Base-by-base conservation (phyloP, 1,140 invertebrate genomes). In the Platyscapa corneri region DNA sequence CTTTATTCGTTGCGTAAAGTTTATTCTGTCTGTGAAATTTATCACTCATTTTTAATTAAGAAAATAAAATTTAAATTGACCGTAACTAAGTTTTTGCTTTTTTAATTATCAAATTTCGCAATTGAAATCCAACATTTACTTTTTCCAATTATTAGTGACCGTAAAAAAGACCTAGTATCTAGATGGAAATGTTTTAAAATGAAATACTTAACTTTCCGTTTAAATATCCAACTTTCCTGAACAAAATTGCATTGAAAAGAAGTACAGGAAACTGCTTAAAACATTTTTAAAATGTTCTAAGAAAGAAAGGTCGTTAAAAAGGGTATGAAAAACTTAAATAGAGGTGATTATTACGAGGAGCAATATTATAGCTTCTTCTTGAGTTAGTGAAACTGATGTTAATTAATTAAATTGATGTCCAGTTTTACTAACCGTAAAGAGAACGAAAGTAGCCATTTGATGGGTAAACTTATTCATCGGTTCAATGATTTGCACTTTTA, bases 381-480 rank as follows among this genome's bases (percentile, higher is more conserved):
- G 56, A 64, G 42, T 37, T 72, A 42, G 74, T 30, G 30, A 60
- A 56, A 49, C 56, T 39, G 16, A 30, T 77, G 56, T 75, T 83
- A 76, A 83, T 83, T 83, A 76, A 83, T 83, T 64, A 18, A 46
- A 76, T 49, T 42, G 64, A 65, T 77, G 82, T 32, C 56, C 72
- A 46, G 14, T 65, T 76, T 83, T 46, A 60, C 72, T 20, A 12
- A 65, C 30, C 37, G 34, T 72, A 64, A 53, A 46, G 72, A 83
- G 56, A 76, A 75, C 5, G 53, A 83, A 83, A 76, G 82, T 83
- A 53, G n/a, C n/a, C 16, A 60, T 76, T 83, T 60, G 49, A 53
- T 60, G 20, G n/a, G 53, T 60, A 75, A 74, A 60, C 34, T 82
- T 72, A 70, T 34, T 82, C 67, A 56, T 12, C 0, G 30, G 20